Base-by-base conservation (phyloP, 2,888 invertebrate species). In the Hanleya hanleyi region DNA sequence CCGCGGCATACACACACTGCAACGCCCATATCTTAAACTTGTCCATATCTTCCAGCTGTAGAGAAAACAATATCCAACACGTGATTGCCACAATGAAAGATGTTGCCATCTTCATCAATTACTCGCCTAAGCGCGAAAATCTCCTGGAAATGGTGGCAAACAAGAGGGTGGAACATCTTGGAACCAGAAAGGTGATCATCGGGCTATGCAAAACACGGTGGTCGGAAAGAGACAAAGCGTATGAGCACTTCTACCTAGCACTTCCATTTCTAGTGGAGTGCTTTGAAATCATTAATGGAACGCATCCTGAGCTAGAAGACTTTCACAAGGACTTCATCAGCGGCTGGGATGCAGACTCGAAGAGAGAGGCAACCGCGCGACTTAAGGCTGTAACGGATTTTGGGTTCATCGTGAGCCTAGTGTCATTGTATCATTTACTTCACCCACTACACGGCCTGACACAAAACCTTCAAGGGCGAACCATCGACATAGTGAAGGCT, bases 201-300 rank as follows among this genome's bases (percentile, higher is more conserved):
- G 69, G 36, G 15, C 12, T 71, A 38, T 71, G 72, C 38, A 51
- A 69, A 38, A 71, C 71, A 37, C 6, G 68, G 57, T 71, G 69
- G 72, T 69, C 68, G 29, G 72, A 37, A 36, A 36, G 67, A 38
- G 65, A 71, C 32, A 71, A 36, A 15, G 67, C 72, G 2, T 69
- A 51, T 57, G 36, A 71, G 57, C 68, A 69, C 29, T 69, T 69
- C 37, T 69, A 71, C 38, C 57, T 37, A 9, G 36, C 35, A n/a
- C 61, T 69, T 51, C 33, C 61, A 4, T 71, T 69, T 61, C 41
- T 71, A 29, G 72, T 71, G 36, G 61, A 71, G 47, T 49, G 51
- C 32, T 67, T 70, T 26, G 69, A 71, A 49, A 68, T 71, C 29
- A 71, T 71, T 12, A 57, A 67, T 22, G 49, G 51, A 6, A 57